Evolutionary conservation across 2,888 invertebrate genomes (phyloP).

Genomic region (Latheticus oryzae): DNA sequence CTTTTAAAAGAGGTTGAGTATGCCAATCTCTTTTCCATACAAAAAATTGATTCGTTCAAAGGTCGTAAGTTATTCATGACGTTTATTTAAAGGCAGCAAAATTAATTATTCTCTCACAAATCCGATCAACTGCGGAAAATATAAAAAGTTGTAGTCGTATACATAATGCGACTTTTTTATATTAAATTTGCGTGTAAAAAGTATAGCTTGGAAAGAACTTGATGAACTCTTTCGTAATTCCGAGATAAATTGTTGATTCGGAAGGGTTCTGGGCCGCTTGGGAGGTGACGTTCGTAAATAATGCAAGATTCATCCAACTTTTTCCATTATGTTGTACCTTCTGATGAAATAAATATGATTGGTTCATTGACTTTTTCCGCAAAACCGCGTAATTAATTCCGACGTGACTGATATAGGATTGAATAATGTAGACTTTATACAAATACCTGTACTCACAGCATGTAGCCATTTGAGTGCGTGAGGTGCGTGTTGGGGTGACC

Average conservation of each 20-base stretch:
- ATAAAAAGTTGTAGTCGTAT: constrained; percentile 11
- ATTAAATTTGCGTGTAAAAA: constrained; percentile 30
- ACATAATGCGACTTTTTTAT: constrained; percentile 12
- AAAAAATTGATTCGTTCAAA: constrained; percentile 17
- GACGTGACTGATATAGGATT: constrained; percentile 9
- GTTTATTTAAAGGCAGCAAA: constrained; percentile 17
- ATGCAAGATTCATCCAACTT: constrained; percentile 27
- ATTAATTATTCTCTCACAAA: constrained; percentile 14
- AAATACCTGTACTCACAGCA: constrained; percentile 4
- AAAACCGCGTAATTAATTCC: constrained; percentile 9
- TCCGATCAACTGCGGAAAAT: constrained; percentile 18
- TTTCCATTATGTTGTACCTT: constrained; percentile 20
- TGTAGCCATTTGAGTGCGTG: constrained; percentile 25
- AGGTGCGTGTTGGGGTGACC: constrained; percentile 34
- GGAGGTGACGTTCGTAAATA: constrained; percentile 26
- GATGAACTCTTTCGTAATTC: constrained; percentile 36
- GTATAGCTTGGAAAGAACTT: constrained; percentile 19
- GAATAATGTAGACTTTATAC: constrained; percentile 14
- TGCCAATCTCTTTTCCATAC: too few species aligned
- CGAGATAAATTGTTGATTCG: constrained; percentile 34
- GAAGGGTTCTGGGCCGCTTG: constrained; percentile 25
- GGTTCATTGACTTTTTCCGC: constrained; percentile 15
- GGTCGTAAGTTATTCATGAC: not conserved
- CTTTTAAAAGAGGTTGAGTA: too few species aligned
- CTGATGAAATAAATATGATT: constrained; percentile 25